Percentiles rank a stretch among this genome's conserved stretches.
These are phyloP conservation scores for Aphelocoma californica DNA, from an alignment of 2,797 vertebrate species.

Conservation along the genomic window DNA sequence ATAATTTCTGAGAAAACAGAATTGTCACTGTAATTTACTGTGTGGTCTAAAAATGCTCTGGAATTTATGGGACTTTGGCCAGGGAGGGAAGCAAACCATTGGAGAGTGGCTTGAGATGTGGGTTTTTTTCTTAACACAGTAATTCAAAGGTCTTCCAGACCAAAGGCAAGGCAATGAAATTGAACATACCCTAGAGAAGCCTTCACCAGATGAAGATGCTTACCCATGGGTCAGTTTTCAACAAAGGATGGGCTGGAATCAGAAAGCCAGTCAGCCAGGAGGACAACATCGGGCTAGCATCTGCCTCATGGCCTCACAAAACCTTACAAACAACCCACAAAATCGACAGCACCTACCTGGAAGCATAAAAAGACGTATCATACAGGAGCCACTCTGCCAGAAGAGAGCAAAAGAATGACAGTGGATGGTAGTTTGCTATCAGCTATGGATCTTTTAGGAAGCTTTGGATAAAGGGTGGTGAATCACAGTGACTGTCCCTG, in stretches of 20 bases:
- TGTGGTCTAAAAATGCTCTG: not conserved
- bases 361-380: not conserved
- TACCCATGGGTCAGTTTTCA: not conserved
- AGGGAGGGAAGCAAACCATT: not conserved
- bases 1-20: not conserved
- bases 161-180: not conserved
- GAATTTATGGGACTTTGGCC: not conserved
- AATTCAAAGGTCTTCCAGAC: not conserved
- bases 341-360: not conserved
- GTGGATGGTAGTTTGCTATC: not conserved
- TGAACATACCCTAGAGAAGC: not conserved
- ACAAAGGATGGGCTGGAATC: not conserved
- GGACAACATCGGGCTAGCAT: not conserved
- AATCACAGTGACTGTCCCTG: not conserved
- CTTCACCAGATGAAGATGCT: not conserved
- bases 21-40: not conserved
- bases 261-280: not conserved
- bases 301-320: not conserved
- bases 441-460: not conserved
- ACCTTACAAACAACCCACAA: not conserved
- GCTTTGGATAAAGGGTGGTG: not conserved
- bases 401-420: not conserved
- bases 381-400: not conserved
- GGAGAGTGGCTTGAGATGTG: not conserved
- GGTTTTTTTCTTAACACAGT: not conserved